Evolutionary conservation across 2,888 invertebrate genomes (phyloP).

Genomic region (Spodoptera exigua): DNA sequence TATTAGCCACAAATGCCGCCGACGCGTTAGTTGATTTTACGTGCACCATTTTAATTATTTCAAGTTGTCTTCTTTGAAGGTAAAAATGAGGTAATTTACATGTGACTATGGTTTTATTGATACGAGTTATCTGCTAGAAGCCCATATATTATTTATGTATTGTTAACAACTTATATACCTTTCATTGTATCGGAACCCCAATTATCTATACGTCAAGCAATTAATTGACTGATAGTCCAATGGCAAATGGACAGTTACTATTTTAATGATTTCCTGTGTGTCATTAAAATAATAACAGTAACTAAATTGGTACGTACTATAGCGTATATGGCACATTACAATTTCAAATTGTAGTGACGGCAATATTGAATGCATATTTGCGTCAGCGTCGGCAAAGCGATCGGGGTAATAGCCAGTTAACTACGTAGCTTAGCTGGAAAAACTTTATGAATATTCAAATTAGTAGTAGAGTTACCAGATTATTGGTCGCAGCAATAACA

Average conservation of each 20-base stretch:
- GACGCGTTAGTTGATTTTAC: constrained; percentile 28
- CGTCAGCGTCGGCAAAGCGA: constrained; percentile 19
- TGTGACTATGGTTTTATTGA: too few species aligned
- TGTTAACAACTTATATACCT: too few species aligned
- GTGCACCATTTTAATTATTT: constrained; percentile 12
- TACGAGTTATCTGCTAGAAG: too few species aligned
- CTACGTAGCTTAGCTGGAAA: constrained; percentile 34
- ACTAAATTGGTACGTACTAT: constrained; percentile 6
- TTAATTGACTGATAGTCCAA: too few species aligned
- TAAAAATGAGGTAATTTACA: too few species aligned
- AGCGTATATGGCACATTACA: constrained; percentile 16
- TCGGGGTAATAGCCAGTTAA: constrained; percentile 39
- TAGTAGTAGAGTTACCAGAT: constrained; percentile 42
- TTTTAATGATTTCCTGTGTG: background rate
- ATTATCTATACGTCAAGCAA: too few species aligned
- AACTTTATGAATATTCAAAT: constrained; percentile 53
- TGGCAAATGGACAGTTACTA: too few species aligned
- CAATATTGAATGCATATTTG: constrained; percentile 38
- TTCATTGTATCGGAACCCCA: too few species aligned
- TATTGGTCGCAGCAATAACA: constrained; percentile 42
- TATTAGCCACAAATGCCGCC: constrained; percentile 35
- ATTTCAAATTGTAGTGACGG: constrained; percentile 26
- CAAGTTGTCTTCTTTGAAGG: constrained; percentile 4
- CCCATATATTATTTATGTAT: too few species aligned
- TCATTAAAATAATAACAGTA: constrained; percentile 10